Conservation (phyloP, 2,797 vertebrate genomes). For the Silurus aristotelis region DNA sequence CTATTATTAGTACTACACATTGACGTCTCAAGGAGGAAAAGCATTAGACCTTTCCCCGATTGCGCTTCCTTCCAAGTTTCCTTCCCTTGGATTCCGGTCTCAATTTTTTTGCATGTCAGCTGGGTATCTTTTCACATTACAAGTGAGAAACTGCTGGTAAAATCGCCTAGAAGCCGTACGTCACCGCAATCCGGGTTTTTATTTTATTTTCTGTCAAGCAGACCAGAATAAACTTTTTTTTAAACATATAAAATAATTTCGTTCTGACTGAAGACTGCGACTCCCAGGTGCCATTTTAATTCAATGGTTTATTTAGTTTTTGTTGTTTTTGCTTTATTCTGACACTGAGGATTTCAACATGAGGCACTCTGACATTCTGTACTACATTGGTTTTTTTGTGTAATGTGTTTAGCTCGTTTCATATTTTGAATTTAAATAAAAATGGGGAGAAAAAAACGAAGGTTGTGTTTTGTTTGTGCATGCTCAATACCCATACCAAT, state of each 20-base stretch:
- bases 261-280: background rate
- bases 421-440: constrained; percentile 55
- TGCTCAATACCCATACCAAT: background rate
- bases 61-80: background rate
- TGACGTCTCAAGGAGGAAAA: background rate
- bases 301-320: background rate
- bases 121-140: background rate
- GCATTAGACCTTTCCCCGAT: too few relatives aligned
- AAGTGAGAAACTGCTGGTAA: background rate
- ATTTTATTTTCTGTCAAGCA: background rate
- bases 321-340: constrained; percentile 6
- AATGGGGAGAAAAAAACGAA: background rate
- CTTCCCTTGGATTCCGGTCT: background rate
- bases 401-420: constrained; percentile 40
- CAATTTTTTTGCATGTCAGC: too few relatives aligned
- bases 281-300: constrained; percentile 45
- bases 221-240: background rate
- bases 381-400: constrained; percentile 13
- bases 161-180: background rate
- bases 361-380: constrained; percentile 30
- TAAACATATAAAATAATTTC: background rate
- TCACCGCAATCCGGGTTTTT: background rate
- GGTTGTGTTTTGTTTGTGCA: too few relatives aligned
- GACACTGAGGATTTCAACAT: constrained; percentile 3
- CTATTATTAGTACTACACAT: background rate